Base-by-base conservation (phyloP, 2,797 vertebrate genomes). In the Orestias chungarensis region DNA sequence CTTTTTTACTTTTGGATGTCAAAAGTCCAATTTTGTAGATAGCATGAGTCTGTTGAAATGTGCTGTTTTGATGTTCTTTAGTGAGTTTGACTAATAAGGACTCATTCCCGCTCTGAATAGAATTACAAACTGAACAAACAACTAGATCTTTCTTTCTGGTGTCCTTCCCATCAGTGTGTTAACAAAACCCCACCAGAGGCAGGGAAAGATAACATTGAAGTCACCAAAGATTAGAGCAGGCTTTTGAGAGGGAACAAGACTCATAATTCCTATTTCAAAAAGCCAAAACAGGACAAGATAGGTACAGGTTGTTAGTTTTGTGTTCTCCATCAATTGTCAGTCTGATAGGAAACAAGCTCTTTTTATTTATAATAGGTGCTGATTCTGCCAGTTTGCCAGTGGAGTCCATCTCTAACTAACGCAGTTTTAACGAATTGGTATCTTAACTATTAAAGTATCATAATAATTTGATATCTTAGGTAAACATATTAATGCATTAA, bases 341-440 rank as follows among this genome's bases (percentile, higher is more conserved):
- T 69, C 74, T 69, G 76, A 85, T 74, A 81, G 66, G 35, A 82
- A 79, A 40, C 81, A 79, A 74, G 81, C 81, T 74, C 75, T 50
- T 64, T 50, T 62, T 75, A 54, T 55, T 55, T 15, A n/a, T n/a
- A n/a, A n/a, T 31, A 18, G 27, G 27, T 31, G 15, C 52, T 8
- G 52, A 69, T 68, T 79, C 40, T 35, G 73, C 54, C 27, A 76
- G 44, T 68, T 78, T 59, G 46, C 65, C 68, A 50, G 71, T 4
- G 10, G 76, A 73, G 43, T 69, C 80, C 67, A 70, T 79, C 66
- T 80, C 57, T 29, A 38, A 64, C 74, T 18, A 85, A 78, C 78
- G 76, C 71, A 57, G 43, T 64, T 50, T 52, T 33, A 70, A 74
- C 62, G 68, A 25, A n/a, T n/a, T n/a, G n/a, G n/a, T n/a, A n/a